Percentiles rank a stretch among this genome's conserved stretches.
phyloP scores from a whole-genome alignment of 1,140 invertebrate species.

The Battus philenor region DNA sequence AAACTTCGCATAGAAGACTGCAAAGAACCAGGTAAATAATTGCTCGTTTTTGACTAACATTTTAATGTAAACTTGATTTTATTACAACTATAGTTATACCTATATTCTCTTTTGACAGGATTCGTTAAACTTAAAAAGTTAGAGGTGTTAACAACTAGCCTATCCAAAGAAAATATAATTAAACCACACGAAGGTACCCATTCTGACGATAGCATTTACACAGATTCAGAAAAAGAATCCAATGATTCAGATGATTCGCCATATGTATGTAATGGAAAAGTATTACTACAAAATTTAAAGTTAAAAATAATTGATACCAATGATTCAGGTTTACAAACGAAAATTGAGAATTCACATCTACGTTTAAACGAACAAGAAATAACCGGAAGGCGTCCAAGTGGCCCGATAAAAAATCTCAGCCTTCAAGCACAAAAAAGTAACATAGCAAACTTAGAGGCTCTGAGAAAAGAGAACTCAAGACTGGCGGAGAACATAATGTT shows the following conservation, averaged over 20 bases:
- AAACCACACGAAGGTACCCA: constrained; percentile 23
- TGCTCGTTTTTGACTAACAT: too few relatives aligned
- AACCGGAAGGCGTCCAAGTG: constrained; percentile 34
- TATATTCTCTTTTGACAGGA: constrained; percentile 45
- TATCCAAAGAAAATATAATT: constrained; percentile 40
- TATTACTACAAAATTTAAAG: constrained; percentile 39
- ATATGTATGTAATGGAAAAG: constrained; percentile 33
- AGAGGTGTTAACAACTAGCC: constrained; percentile 65
- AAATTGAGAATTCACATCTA: constrained; percentile 16
- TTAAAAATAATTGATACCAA: constrained; percentile 26
- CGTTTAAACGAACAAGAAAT: constrained; percentile 7
- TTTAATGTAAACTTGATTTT: too few relatives aligned
- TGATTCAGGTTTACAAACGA: background rate
- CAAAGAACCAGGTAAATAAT: constrained; percentile 73
- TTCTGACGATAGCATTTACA: constrained; percentile 57
- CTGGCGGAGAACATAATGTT: constrained; percentile 26
- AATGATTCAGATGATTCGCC: constrained; percentile 51
- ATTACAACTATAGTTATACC: too few relatives aligned
- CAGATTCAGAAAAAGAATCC: constrained; percentile 65
- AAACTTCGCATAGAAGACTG: constrained; percentile 81
- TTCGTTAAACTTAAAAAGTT: constrained; percentile 75
- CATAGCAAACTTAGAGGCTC: constrained; percentile 31
- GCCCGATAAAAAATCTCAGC: constrained; percentile 35
- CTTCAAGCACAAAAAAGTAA: constrained; percentile 28
- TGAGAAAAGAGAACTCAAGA: constrained; percentile 17